These are phyloP conservation scores for Reticulitermes speratus DNA, from an alignment of 1,140 invertebrate species.

Conservation along the genomic window DNA sequence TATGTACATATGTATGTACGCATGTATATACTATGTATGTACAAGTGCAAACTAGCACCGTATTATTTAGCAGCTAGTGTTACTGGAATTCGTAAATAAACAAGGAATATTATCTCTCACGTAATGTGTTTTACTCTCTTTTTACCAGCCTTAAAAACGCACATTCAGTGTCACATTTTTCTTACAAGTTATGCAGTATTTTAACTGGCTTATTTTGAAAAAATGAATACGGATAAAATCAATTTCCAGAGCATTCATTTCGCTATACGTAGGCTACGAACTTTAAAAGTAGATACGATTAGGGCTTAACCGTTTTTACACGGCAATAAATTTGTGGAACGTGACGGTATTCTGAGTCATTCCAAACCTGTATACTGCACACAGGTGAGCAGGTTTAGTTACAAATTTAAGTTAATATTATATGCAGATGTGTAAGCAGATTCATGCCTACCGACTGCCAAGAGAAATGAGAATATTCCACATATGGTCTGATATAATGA, in stretches of 20 bases:
- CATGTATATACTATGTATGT: neutral
- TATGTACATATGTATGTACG: too few relatives aligned
- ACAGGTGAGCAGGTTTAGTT: neutral
- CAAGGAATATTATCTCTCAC: neutral
- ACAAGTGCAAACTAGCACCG: neutral
- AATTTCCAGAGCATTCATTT: neutral
- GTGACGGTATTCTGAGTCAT: neutral
- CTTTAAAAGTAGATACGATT: neutral
- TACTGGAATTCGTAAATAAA: neutral
- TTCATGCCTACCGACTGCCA: too few relatives aligned
- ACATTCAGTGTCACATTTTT: neutral
- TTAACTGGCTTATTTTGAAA: neutral
- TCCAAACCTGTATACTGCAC: neutral
- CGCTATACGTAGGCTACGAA: neutral
- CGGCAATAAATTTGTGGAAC: neutral
- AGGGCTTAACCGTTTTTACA: neutral
- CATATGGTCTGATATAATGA: too few relatives aligned
- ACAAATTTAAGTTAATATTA: neutral
- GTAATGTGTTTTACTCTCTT: neutral
- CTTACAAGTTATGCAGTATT: neutral
- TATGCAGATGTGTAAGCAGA: neutral
- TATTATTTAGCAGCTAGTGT: neutral
- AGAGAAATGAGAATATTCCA: too few relatives aligned
- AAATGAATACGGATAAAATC: neutral
- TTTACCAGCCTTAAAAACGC: neutral